These are phyloP conservation scores for Pterocles gutturalis DNA, from an alignment of 2,113 vertebrate species.

Conservation along the genomic window DNA sequence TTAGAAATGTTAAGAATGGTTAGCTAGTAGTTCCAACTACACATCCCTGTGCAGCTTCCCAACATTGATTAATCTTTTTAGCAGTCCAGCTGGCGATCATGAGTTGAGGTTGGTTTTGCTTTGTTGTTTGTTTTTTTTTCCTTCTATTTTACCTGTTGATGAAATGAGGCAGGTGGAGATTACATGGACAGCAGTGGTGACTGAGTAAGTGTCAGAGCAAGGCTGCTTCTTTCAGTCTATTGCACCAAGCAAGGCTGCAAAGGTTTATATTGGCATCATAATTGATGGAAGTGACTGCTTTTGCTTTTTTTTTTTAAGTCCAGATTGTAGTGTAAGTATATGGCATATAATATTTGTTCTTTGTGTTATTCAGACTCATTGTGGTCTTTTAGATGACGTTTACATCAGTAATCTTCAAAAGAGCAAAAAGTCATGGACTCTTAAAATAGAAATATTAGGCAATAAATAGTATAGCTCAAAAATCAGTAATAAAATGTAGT, in stretches of 20 bases:
- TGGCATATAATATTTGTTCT: neutral
- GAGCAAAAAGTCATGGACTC: constrained; percentile 38
- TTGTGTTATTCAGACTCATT: neutral
- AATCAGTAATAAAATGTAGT: constrained; percentile 69
- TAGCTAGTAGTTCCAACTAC: neutral
- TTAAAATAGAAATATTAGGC: constrained; percentile 55
- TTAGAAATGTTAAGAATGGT: neutral
- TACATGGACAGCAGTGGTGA: neutral
- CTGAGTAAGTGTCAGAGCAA: neutral
- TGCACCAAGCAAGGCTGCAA: neutral
- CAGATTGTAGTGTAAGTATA: neutral
- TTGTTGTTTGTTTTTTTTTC: neutral
- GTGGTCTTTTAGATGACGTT: neutral
- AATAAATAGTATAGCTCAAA: constrained; percentile 69
- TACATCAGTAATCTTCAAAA: neutral
- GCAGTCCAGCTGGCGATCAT: neutral
- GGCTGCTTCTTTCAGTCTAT: neutral
- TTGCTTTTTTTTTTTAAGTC: neutral
- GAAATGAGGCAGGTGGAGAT: neutral
- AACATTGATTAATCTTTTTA: neutral
- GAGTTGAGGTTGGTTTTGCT: neutral
- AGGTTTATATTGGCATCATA: neutral
- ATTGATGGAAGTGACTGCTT: neutral
- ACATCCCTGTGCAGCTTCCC: neutral
- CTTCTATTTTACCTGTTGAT: neutral